Percentiles rank a stretch among this genome's conserved stretches.
Conservation (phyloP, 2,888 invertebrate genomes). For the Hartigia nigra region DNA sequence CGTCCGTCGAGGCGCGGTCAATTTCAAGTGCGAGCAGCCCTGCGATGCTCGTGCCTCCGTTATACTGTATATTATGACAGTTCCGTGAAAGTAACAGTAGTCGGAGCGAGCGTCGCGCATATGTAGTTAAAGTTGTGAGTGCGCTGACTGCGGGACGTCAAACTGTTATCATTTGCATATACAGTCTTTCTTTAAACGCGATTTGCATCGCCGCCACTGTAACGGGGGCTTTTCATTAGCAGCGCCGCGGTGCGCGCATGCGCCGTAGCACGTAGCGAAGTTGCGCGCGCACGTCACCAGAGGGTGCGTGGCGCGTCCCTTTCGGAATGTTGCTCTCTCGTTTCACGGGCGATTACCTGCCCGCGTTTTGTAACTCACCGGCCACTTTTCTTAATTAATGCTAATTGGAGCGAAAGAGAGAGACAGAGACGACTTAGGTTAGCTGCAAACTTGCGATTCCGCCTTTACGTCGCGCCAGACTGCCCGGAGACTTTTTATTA, state of each 20-base stretch:
- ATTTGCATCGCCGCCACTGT: constrained; percentile 18
- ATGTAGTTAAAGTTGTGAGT: not conserved
- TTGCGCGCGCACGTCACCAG: not conserved
- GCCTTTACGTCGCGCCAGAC: not conserved
- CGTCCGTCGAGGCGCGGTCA: not conserved
- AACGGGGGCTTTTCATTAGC: constrained; percentile 1
- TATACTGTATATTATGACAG: constrained; percentile 18
- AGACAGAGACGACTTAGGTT: constrained; percentile 13
- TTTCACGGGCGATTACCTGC: not conserved
- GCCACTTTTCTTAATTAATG: not conserved
- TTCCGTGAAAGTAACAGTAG: constrained; percentile 26
- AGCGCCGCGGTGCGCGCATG: not conserved
- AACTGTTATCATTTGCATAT: not conserved
- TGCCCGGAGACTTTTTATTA: not conserved
- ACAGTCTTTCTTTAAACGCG: not conserved
- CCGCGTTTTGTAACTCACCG: not conserved
- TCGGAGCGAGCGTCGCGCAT: not conserved
- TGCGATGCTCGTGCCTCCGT: not conserved
- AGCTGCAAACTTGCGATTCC: not conserved
- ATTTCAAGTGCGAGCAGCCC: not conserved
- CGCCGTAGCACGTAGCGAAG: not conserved
- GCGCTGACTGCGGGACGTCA: not conserved
- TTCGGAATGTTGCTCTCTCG: not conserved
- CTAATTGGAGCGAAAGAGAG: constrained; percentile 11
- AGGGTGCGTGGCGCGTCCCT: not conserved